Percentiles rank a stretch among this genome's conserved stretches.
Conservation (phyloP, 37 sponge, comb jelly and placozoan genomes). For the Mnemiopsis leidyi region DNA sequence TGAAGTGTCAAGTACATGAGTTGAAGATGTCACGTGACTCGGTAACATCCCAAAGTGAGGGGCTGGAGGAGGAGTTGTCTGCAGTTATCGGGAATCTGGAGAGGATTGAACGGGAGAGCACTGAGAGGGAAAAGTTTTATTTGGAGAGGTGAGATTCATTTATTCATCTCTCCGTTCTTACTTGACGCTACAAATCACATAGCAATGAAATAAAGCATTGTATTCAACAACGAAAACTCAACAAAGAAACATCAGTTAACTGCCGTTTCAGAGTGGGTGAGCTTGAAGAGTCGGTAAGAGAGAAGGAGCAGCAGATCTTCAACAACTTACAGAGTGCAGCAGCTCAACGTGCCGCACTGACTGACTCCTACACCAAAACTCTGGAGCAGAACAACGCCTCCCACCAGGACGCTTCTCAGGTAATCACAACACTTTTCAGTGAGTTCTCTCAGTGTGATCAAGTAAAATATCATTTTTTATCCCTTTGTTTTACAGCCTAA, state of each 20-base stretch:
- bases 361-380: slow-evolving; percentile 41
- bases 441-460: too few relatives aligned
- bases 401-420: slow-evolving; percentile 12
- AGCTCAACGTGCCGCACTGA: slow-evolving; percentile 1
- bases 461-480: too few relatives aligned
- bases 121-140: slow-evolving; percentile 29
- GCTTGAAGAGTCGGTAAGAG: slow-evolving; percentile 1
- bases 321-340: slow-evolving; percentile 16
- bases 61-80: not conserved
- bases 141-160: not conserved
- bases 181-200: too few relatives aligned
- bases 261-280: slow-evolving; percentile 1
- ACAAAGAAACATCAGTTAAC: too few relatives aligned
- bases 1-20: slow-evolving; percentile 19
- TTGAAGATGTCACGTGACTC: not conserved
- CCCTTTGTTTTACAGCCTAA: too few relatives aligned
- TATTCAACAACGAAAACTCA: too few relatives aligned
- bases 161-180: too few relatives aligned
- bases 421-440: too few relatives aligned
- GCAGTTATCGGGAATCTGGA: slow-evolving; percentile 32
- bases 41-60: not conserved
- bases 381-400: slow-evolving; percentile 20
- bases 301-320: not conserved
- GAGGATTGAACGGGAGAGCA: not conserved
- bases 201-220: too few relatives aligned